Evolutionary conservation across 2,113 vertebrate species (phyloP), one percentile per base, ranked within the genome.

Genomic region (Burhinus bistriatus): DNA sequence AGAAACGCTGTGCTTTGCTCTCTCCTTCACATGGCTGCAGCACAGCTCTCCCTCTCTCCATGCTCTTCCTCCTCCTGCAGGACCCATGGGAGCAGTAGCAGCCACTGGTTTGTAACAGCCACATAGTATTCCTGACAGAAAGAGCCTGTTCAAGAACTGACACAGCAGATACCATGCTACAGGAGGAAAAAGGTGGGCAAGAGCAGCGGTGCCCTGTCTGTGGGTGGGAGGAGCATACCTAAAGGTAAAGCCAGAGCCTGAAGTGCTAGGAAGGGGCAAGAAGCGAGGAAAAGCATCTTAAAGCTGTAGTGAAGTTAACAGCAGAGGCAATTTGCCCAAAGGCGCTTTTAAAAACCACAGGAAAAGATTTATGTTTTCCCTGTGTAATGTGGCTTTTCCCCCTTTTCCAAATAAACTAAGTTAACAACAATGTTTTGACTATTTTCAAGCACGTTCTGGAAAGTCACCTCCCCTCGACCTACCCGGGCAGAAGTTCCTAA

Each of bases 271-370:
- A 83, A 81, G 66, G 70, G 40, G 65, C 70, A 89, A 72, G 54
- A 91, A 65, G 90, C 44, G 8, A 93, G 70, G 55, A 70, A 96
- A 95, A 97, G 90, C 87, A 88, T 94, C 95, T 96, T 95, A 94
- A 95, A 97, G 84, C 58, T 0, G 3, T 12, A 96, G 87, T 83
- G 89, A 95, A 94, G 78, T 90, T 95, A 95, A 89, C 88, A 87
- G 91, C 83, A 94, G 69, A 94, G 61, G 91, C 92, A 97, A 97
- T 97, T 95, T 96, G 96, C 95, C 94, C 97, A 96, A 96, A 94
- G 97, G 96, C 62, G 72, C 94, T 95, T 97, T 97, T 95, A 95
- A 97, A 97, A 97, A 95, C 96, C 97, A 70, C 97, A 97, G 96
- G 94, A 96, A 97, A 97, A 95, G 93, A 96, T 95, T 97, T 96